A percentile compares a stretch with the other conserved stretches of the same genome.
Evolutionary conservation across 2,888 invertebrate species (phyloP).

Genomic region (Electrophaes corylata): DNA sequence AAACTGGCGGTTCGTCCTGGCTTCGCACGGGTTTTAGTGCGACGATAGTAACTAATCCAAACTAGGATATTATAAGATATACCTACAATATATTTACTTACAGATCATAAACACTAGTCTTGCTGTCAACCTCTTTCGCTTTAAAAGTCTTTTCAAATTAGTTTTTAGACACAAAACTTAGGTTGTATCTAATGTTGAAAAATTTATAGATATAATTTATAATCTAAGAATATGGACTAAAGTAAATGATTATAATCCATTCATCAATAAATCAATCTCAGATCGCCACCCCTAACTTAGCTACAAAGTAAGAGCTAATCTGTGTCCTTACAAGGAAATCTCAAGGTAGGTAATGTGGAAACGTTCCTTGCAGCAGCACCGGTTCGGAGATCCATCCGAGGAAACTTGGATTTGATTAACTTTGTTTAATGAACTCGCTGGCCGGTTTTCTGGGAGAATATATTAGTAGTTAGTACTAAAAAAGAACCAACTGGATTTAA

Average conservation of each 20-base stretch:
- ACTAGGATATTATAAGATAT: too few species aligned
- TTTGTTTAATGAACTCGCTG: conserved; percentile 25
- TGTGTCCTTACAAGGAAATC: conserved; percentile 22
- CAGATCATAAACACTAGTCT: too few species aligned
- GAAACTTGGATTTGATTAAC: conserved; percentile 26
- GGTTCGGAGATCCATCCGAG: conserved; percentile 23
- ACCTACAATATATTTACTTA: too few species aligned
- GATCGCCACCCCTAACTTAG: background rate
- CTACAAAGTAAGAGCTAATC: conserved; percentile 8
- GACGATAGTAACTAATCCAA: too few species aligned
- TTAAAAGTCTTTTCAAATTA: too few species aligned
- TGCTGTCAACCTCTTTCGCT: too few species aligned
- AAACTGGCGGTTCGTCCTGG: too few species aligned
- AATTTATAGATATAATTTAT: too few species aligned
- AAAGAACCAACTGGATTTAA: conserved; percentile 38
- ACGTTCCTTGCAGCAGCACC: conserved; percentile 5
- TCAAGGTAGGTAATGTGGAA: conserved; percentile 19
- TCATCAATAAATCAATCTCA: background rate
- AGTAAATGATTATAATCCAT: background rate
- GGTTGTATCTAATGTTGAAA: too few species aligned
- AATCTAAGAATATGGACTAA: too few species aligned
- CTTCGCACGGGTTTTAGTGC: too few species aligned
- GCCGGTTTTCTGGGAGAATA: conserved; percentile 32
- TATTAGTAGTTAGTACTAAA: conserved; percentile 35
- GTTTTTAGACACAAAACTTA: too few species aligned